A percentile compares a stretch with the other conserved stretches of the same genome.
Evolutionary conservation across 1,140 invertebrate genomes (phyloP).

Genomic region (Bombus waltoni): DNA sequence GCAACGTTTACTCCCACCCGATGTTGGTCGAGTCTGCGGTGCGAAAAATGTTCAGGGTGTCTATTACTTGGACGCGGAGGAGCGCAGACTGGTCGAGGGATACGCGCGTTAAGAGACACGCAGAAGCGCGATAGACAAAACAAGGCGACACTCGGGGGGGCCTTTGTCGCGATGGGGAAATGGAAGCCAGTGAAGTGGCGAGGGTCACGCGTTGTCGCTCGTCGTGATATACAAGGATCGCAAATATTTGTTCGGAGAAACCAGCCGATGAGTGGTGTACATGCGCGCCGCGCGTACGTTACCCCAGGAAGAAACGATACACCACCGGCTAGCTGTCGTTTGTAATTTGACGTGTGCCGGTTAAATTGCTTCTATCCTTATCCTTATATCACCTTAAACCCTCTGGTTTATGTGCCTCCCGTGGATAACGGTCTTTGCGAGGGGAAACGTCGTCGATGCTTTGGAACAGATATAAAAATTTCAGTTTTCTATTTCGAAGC

Average conservation of each 20-base stretch:
- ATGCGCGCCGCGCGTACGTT: neutral
- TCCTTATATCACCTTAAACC: conserved; percentile 35
- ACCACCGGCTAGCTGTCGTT: conserved; percentile 18
- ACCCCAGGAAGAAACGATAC: conserved; percentile 23
- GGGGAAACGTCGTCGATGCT: neutral
- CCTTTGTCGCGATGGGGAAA: conserved; percentile 17
- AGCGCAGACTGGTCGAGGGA: too few relatives aligned
- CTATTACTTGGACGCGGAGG: neutral
- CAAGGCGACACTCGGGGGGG: conserved; percentile 23
- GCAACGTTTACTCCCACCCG: too few relatives aligned
- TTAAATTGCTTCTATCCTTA: conserved; percentile 71
- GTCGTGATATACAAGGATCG: conserved; percentile 34
- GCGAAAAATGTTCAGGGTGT: neutral
- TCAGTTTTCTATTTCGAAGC: conserved; percentile 41
- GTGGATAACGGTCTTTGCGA: neutral
- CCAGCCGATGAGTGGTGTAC: neutral
- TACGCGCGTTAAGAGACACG: neutral
- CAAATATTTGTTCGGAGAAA: conserved; percentile 48
- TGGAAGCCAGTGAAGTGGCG: conserved; percentile 35
- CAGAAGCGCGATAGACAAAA: conserved; percentile 11
- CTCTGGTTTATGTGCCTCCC: conserved; percentile 44
- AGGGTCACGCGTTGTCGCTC: conserved; percentile 41
- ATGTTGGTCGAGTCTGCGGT: neutral
- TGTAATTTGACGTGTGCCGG: conserved; percentile 75
- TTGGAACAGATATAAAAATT: conserved; percentile 32